Base-by-base conservation (phyloP, 2,797 vertebrate species). In the Enteromius argenteus region DNA sequence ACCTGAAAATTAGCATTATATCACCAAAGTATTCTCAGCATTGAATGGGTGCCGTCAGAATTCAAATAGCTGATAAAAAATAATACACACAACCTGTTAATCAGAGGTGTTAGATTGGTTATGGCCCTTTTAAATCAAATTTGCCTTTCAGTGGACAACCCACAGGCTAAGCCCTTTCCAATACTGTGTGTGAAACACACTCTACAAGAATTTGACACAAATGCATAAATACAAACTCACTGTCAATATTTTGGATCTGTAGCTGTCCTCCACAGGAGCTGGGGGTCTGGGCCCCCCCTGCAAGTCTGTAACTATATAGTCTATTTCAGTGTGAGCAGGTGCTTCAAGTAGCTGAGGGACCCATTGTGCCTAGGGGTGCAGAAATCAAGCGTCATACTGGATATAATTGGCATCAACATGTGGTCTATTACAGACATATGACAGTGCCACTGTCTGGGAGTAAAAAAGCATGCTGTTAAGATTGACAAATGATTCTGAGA, bases 231-330 rank as follows among this genome's bases (percentile, higher is more conserved):
- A 89, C 66, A 84, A 44, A 94, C 94, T 93, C 88, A 96, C 95
- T 0, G 85, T 91, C 56, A 96, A 93, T 0, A 58, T 76, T 86
- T 80, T 96, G 80, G 84, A 92, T 49, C 84, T 93, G 90, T 97
- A 98, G 64, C 89, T 89, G 10, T 97, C 94, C 14, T 99, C 97
- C 0, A 95, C 88, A 13, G 89, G 91, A 30, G 97, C 95, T 0
- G 81, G 90, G 9, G 97, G 97, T 49, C 84, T 94, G 0, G 97
- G 97, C 1, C 97, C 97, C 9, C 97, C 97, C 0, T 90, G 56
- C 9, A 99, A 94, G 89, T 96, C 93, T 32, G 95, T 98, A 86
- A 99, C 97, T 2, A 88, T 80, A 2, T 97, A 97, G 84, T 97
- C 91, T 51, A 98, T 94, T 85, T 92, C 87, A 0, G 97, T 98